These are phyloP conservation scores for Scaptomyza hsui DNA, from an alignment of 1,140 invertebrate genomes.

Conservation along the genomic window DNA sequence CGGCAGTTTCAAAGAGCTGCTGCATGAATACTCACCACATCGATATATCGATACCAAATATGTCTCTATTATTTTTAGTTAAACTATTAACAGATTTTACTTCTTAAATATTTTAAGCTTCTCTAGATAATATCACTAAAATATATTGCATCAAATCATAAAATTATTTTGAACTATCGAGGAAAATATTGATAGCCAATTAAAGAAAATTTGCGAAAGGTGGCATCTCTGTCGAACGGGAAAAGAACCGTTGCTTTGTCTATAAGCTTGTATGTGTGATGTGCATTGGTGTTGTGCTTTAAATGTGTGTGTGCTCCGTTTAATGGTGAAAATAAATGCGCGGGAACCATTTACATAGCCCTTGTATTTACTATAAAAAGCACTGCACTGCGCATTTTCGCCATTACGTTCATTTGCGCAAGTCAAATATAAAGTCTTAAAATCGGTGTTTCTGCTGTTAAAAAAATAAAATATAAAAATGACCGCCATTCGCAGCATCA, in stretches of 20 bases:
- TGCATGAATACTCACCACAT: too few relatives aligned
- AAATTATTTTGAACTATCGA: too few relatives aligned
- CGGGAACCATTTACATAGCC: constrained; percentile 1
- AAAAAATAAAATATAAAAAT: too few relatives aligned
- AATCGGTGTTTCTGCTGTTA: not conserved
- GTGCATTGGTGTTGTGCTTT: not conserved
- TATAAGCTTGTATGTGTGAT: not conserved
- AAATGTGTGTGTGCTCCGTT: not conserved
- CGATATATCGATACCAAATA: too few relatives aligned
- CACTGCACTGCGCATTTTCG: not conserved
- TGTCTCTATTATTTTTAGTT: too few relatives aligned
- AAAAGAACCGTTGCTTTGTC: not conserved
- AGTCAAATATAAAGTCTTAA: too few relatives aligned
- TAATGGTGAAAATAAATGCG: not conserved
- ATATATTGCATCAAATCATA: too few relatives aligned
- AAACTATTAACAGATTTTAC: too few relatives aligned
- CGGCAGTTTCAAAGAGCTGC: too few relatives aligned
- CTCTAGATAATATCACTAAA: too few relatives aligned
- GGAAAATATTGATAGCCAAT: too few relatives aligned
- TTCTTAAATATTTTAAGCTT: too few relatives aligned
- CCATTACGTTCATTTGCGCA: not conserved
- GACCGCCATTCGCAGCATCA: constrained; percentile 42
- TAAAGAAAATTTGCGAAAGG: not conserved
- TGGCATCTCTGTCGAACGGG: not conserved
- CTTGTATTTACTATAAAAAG: constrained; percentile 3